These are phyloP conservation scores for Philonicus albiceps DNA, from an alignment of 2,888 invertebrate species.

Conservation along the genomic window DNA sequence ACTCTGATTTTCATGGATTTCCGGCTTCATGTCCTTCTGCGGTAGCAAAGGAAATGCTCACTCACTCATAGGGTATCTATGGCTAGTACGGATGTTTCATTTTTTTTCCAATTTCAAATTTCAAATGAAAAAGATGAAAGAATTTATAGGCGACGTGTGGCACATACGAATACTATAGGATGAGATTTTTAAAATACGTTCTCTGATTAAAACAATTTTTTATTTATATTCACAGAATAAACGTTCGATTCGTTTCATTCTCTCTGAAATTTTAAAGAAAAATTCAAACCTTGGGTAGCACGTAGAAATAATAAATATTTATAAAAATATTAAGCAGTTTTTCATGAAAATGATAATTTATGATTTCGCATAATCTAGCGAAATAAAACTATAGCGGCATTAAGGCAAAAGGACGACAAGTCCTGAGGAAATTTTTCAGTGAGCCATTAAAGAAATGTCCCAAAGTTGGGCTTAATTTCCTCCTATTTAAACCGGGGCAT, in stretches of 20 bases:
- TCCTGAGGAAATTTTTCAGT: not conserved
- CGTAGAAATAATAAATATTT: not conserved
- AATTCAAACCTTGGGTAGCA: not conserved
- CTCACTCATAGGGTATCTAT: not conserved
- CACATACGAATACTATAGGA: not conserved
- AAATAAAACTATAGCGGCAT: not conserved
- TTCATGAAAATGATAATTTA: not conserved
- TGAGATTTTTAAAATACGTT: not conserved
- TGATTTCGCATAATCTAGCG: not conserved
- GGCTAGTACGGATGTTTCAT: not conserved
- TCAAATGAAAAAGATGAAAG: slow-evolving; percentile 1
- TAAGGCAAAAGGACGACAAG: not conserved
- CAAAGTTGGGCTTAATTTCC: not conserved
- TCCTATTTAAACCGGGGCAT: not conserved
- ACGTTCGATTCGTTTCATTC: not conserved
- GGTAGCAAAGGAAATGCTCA: not conserved
- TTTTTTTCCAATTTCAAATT: not conserved
- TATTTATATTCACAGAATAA: not conserved
- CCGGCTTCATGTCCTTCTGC: not conserved
- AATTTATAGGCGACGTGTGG: not conserved
- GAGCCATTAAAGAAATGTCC: not conserved
- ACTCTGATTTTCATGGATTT: slow-evolving; percentile 3
- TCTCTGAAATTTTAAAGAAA: not conserved
- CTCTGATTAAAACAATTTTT: not conserved
- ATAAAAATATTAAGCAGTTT: not conserved